Evolutionary conservation across 2,888 invertebrate genomes (phyloP), one percentile per base, ranked within the genome.

Genomic region (Parthenolecanium corni): DNA sequence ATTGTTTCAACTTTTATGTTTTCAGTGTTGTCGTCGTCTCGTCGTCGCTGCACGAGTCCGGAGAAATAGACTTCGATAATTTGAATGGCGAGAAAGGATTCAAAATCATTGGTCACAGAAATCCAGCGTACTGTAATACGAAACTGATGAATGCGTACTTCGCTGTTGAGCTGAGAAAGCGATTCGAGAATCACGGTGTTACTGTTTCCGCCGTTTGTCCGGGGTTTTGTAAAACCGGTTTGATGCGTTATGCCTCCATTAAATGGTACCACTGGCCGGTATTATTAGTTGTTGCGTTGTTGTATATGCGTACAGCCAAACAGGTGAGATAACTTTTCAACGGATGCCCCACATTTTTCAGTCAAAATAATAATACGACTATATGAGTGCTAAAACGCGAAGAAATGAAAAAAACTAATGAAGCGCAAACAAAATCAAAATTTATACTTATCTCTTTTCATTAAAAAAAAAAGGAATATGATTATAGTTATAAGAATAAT

Each of bases 81-180:
- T 73, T 87, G 65, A 84, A 84, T 71, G 72, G 79, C 57, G 80
- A 77, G 68, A 75, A 77, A 67, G 77, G 77, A 65, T 74, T 73
- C 20, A 72, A 72, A n/a, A 70, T 67, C 2, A 72, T 72, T 61
- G 71, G 70, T 23, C 70, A 73, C 16, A 74, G 70, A 74, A 82
- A 82, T 71, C 77, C 80, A 12, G 81, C 79, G 0, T 89, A 89
- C 71, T 79, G 80, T 66, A 85, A 86, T 73, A 86, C 88, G 0
- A 89, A 89, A 74, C 73, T 89, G 54, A 85, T 85, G 70, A 87
- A 87, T 71, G 79, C 79, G 2, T 84, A 87, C 71, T 87, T 86
- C 72, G 81, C 80, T 14, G 74, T 76, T 65, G 82, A 84, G 57
- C 73, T 89, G 42, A 80, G 85, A 0, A 78, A 77, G 61, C 76